Evolutionary conservation across 2,113 vertebrate species (phyloP).

Genomic region (Hypanus sabinus): DNA sequence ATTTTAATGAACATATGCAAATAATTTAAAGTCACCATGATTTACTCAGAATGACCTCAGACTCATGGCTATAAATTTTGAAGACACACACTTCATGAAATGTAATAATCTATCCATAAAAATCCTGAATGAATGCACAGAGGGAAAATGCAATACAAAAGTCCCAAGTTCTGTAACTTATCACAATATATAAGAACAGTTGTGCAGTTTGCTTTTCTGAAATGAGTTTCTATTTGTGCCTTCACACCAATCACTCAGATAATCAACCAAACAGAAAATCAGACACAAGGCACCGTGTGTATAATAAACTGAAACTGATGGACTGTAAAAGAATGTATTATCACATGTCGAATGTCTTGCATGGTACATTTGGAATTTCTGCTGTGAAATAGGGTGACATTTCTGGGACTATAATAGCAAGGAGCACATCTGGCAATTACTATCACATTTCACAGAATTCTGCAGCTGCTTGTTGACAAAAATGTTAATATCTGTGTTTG

Average conservation of each 20-base stretch:
- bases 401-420: conserved; percentile 26
- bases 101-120: neutral
- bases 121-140: neutral
- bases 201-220: conserved; percentile 23
- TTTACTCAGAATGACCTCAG: neutral
- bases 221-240: conserved; percentile 27
- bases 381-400: conserved; percentile 18
- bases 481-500: neutral
- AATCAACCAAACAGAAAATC: conserved; percentile 30
- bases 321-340: conserved; percentile 31
- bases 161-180: neutral
- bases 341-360: neutral
- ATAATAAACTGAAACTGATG: conserved; percentile 28
- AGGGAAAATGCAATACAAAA: neutral
- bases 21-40: neutral
- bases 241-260: conserved; percentile 23
- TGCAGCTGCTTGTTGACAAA: conserved; percentile 22
- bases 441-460: conserved; percentile 6
- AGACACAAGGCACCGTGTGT: neutral
- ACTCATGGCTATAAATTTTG: neutral
- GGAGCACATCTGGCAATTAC: conserved; percentile 35
- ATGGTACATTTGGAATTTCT: conserved; percentile 19
- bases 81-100: neutral
- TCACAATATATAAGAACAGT: neutral
- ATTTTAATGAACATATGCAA: neutral